A percentile compares a stretch with the other conserved stretches of the same genome.
phyloP scores from a whole-genome alignment of 2,797 vertebrate species.

The Neosilurus mollespiculum region DNA sequence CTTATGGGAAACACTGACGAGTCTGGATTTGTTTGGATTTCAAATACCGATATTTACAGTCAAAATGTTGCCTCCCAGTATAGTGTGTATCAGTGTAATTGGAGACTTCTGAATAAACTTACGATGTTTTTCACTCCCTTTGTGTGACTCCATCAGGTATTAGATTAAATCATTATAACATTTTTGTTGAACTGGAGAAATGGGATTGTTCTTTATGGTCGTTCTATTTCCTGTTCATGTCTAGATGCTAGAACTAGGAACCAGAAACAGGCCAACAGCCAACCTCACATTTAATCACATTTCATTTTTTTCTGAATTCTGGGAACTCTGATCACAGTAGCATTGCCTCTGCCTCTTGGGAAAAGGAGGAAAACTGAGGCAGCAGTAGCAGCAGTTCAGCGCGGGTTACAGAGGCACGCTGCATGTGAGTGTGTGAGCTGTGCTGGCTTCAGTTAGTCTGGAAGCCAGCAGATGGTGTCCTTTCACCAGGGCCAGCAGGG shows the following conservation, averaged over 20 bases:
- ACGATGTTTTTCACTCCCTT: background rate
- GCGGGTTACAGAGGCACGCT: constrained; percentile 25
- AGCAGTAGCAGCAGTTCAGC: constrained; percentile 30
- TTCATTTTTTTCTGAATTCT: constrained; percentile 10
- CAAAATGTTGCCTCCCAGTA: background rate
- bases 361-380: background rate
- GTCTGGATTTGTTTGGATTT: background rate
- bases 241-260: background rate
- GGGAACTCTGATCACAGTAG: background rate
- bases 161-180: background rate
- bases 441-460: constrained; percentile 70
- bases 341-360: background rate
- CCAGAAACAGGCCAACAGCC: background rate
- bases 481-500: constrained; percentile 81
- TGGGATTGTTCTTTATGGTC: background rate
- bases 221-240: background rate
- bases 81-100: background rate
- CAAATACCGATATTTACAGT: background rate
- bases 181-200: background rate
- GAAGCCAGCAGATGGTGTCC: constrained; percentile 92
- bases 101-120: background rate
- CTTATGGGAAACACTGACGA: background rate
- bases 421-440: constrained; percentile 29
- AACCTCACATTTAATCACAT: background rate
- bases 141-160: background rate